Evolutionary conservation across 2,113 vertebrate genomes (phyloP).

Genomic region (Sula dactylatra): DNA sequence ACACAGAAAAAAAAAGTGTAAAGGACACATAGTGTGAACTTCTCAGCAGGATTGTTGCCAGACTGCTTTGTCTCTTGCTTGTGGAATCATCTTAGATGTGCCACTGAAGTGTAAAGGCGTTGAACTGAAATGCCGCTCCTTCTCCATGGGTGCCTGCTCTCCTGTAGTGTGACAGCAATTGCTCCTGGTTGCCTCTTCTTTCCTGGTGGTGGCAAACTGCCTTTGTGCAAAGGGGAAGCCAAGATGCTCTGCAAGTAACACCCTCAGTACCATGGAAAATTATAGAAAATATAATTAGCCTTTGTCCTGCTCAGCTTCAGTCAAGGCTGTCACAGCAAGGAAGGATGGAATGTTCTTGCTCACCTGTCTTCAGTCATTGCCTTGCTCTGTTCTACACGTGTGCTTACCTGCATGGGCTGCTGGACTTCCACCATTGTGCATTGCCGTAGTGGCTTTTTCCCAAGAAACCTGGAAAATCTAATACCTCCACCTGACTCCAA

Average conservation of each 20-base stretch:
- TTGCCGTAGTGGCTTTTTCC: neutral
- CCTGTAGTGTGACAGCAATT: neutral
- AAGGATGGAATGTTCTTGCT: neutral
- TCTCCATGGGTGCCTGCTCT: neutral
- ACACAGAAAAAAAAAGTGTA: neutral
- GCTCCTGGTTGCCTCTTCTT: neutral
- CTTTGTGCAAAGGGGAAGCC: neutral
- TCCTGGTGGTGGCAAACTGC: neutral
- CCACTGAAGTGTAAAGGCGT: neutral
- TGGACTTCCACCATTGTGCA: neutral
- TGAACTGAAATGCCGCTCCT: neutral
- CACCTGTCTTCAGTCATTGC: neutral
- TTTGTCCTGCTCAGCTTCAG: neutral
- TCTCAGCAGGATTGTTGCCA: neutral
- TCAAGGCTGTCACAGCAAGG: neutral
- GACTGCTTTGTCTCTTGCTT: slow-evolving; percentile 27
- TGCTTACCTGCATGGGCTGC: neutral
- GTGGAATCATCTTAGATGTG: neutral
- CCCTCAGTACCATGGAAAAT: neutral
- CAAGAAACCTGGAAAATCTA: neutral
- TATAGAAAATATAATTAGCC: neutral
- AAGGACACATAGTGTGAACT: neutral
- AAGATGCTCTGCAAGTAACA: neutral
- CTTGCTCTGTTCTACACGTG: neutral
- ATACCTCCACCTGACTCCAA: neutral